Evolutionary conservation across 1,140 invertebrate genomes (phyloP), one percentile per base, ranked within the genome.

Genomic region (Chrysomallon squamiferum): DNA sequence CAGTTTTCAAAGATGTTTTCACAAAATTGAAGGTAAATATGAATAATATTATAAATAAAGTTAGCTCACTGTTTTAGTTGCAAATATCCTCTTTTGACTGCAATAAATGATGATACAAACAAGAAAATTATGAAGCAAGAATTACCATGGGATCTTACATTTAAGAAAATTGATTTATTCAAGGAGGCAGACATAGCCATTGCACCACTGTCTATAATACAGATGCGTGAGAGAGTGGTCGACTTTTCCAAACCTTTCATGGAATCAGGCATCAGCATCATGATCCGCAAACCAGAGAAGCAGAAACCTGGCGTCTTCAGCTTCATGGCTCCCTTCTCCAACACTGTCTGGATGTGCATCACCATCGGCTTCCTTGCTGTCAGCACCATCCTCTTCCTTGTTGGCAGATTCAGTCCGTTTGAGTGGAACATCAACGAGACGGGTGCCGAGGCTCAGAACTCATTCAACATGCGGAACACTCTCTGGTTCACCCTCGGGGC

Each of bases 401-500:
- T 85, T 43, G 80, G 74, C 22, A 96, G 95, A n/a, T 88, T 98
- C 84, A 95, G 93, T 5, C 95, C 95, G 0, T 93, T 95, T 80
- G 96, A 96, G 84, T 96, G 94, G 93, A 88, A 91, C 66, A 92
- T 85, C 62, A 85, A 81, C 62, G 79, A 80, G 58, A 79, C 77
- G 59, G 84, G 81, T 66, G 87, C 86, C 30, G 77, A 72, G 30
- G 32, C 64, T 18, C 67, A 56, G 33, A 76, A 76, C 27, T 64
- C 69, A 15, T 99, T 99, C 86, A 96, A 91, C 73, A 92, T 86
- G 33, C 47, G 73, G 18, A 85, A 85, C 73, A 80, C 79, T 13
- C 62, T 84, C 11, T 99, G 97, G 97, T 99, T 98, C 81, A 91
- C 95, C 0, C 86, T 99, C 43, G 95, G 95, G 6, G 95, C 96